Percentiles rank a stretch among this genome's conserved stretches.
Conservation (phyloP, 2,888 invertebrate species). For the Latrodectus elegans region DNA sequence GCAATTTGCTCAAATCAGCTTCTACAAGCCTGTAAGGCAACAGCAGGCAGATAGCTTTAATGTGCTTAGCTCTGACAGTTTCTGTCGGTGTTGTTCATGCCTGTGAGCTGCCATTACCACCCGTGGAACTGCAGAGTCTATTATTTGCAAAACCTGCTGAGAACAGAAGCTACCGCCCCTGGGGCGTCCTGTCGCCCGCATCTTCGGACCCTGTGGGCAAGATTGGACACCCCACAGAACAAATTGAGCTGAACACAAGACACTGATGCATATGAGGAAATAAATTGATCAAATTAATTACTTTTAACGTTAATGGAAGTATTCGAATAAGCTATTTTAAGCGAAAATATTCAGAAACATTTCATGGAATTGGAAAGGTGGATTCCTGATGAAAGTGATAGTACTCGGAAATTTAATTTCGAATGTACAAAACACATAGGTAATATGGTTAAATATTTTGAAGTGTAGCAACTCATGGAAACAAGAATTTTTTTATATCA, state of each 20-base stretch:
- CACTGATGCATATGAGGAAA: neutral
- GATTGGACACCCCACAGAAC: slow-evolving; percentile 1
- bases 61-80: slow-evolving; percentile 28
- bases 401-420: no score
- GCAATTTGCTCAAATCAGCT: slow-evolving; percentile 38
- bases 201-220: neutral
- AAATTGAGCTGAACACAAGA: neutral
- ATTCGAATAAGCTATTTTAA: neutral
- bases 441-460: no score
- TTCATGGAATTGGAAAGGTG: no score
- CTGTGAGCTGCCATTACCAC: neutral
- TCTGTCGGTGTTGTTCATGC: slow-evolving; percentile 1
- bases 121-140: slow-evolving; percentile 7
- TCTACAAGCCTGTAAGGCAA: slow-evolving; percentile 11
- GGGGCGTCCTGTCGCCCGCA: slow-evolving; percentile 21
- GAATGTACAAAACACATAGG: no score
- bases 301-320: neutral
- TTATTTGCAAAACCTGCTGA: slow-evolving; percentile 51
- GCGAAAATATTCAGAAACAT: no score
- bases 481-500: no score
- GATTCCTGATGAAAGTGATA: no score
- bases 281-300: neutral
- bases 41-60: neutral
- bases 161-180: slow-evolving; percentile 25
- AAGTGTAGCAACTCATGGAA: no score